Base-by-base conservation (phyloP, 2,888 invertebrate genomes). In the Nemapogon koenigi region DNA sequence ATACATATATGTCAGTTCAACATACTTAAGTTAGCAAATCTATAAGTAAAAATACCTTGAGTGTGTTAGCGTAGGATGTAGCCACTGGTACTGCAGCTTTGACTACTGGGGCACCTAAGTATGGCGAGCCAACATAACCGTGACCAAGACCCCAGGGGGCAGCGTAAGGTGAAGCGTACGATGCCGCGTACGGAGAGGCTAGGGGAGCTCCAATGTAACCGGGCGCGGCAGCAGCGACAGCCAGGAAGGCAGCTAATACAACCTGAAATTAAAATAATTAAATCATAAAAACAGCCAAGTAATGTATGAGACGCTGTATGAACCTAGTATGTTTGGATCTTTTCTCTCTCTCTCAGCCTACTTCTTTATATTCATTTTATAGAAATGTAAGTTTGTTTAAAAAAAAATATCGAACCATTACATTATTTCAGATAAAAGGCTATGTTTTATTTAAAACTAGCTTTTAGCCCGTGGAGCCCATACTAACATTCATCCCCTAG, bases 21-120 rank as follows among this genome's bases (percentile, higher is more conserved):
- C 10, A 22, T 6, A 22, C 4, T 22, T 10, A 22, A 22, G 22
- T 22, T 22, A 22, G 10, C 10, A 22, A 7, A 7, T 22, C 22
- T 22, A 28, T 8, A n/a, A 28, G 6, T 28, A 28, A 13, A 4
- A 28, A 55, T 56, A 85, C 82, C 66, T 82, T 84, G 68, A 84
- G 81, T 46, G 83, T 80, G 71, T 84, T 85, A 49, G 85, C 81
- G 59, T 85, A 86, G 46, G 84, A 85, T 48, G 84, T 84, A 46
- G 85, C 85, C 16, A 82, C 78, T 28, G 85, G 84, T 2, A 81
- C 64, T 22, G 76, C 79, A 39, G 76, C 57, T 48, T 79, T 73
- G 31, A 81, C 76, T 17, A 81, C 68, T 14, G 68, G 66, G 39
- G 75, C 68, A 47, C 72, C 66, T 42, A 68, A 58, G 16, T 67